phyloP scores from a whole-genome alignment of 2,888 invertebrate genomes.

The Lissonota sp. region DNA sequence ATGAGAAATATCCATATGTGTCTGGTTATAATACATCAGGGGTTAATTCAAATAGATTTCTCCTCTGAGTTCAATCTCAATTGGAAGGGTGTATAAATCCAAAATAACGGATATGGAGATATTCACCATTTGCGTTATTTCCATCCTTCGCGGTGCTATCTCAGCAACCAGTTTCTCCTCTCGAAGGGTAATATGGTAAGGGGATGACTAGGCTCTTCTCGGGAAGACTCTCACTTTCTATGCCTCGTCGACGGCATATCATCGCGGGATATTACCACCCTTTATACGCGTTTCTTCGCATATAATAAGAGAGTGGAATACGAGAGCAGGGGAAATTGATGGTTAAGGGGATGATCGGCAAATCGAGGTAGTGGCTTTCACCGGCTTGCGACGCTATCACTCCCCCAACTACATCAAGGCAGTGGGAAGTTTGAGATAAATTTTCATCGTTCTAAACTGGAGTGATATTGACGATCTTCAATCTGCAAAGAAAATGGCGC shows the following conservation, averaged over 20 bases:
- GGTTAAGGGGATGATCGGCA: neutral
- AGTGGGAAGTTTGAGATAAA: neutral
- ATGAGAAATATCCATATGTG: no score
- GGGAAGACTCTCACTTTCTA: conserved; percentile 5
- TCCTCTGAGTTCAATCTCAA: conserved; percentile 28
- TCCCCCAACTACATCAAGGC: conserved; percentile 2
- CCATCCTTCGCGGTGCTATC: neutral
- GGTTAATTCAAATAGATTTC: conserved; percentile 34
- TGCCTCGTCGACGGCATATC: conserved; percentile 39
- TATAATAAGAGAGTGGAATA: conserved; percentile 8
- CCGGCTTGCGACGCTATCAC: conserved; percentile 3
- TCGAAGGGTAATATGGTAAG: conserved; percentile 6
- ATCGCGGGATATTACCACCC: conserved; percentile 31
- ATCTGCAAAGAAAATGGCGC: neutral
- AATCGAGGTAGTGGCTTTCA: conserved; percentile 29
- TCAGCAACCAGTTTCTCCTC: conserved; percentile 6
- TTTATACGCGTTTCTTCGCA: conserved; percentile 35
- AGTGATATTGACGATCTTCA: neutral
- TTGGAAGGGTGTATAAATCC: conserved; percentile 48
- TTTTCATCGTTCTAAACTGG: neutral
- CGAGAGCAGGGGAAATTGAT: neutral
- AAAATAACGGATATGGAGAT: conserved; percentile 25
- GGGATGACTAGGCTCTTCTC: conserved; percentile 16
- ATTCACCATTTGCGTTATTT: conserved; percentile 2
- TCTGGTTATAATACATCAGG: neutral